These are phyloP conservation scores for Cephus pygmeus DNA, from an alignment of 2,888 invertebrate genomes.

Conservation along the genomic window DNA sequence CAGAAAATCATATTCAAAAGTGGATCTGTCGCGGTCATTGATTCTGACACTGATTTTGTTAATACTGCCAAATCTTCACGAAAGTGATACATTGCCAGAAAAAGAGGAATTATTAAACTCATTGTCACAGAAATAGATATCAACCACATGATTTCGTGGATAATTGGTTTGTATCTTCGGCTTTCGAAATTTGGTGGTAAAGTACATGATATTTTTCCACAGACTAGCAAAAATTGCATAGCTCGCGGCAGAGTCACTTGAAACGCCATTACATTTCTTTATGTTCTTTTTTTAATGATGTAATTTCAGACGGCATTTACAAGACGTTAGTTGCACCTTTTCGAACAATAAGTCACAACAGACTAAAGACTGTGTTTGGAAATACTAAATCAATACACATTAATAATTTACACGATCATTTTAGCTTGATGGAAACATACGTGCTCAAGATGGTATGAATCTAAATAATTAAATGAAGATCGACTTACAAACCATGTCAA, in stretches of 20 bases:
- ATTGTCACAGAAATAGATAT: constrained; percentile 34
- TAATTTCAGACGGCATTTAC: not conserved
- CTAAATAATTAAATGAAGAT: not conserved
- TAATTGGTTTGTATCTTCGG: constrained; percentile 16
- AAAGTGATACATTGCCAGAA: constrained; percentile 38
- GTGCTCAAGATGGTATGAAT: not conserved
- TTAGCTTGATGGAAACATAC: not conserved
- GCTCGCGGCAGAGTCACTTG: not conserved
- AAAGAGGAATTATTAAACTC: constrained; percentile 36
- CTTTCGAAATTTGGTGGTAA: constrained; percentile 38
- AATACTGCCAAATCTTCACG: constrained; percentile 30
- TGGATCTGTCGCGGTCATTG: constrained; percentile 41
- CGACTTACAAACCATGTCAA: not conserved
- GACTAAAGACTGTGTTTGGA: not conserved
- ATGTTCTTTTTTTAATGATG: not conserved
- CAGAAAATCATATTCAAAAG: constrained; percentile 45
- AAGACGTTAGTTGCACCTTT: not conserved
- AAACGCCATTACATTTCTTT: not conserved
- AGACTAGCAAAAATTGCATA: constrained; percentile 25
- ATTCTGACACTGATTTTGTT: constrained; percentile 47
- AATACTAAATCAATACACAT: not conserved
- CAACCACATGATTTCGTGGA: constrained; percentile 38
- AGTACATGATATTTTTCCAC: constrained; percentile 39
- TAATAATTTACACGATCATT: not conserved
- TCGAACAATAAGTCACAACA: not conserved